Evolutionary conservation across 2,888 invertebrate genomes (phyloP).

Genomic region (Drosophila yooni): DNA sequence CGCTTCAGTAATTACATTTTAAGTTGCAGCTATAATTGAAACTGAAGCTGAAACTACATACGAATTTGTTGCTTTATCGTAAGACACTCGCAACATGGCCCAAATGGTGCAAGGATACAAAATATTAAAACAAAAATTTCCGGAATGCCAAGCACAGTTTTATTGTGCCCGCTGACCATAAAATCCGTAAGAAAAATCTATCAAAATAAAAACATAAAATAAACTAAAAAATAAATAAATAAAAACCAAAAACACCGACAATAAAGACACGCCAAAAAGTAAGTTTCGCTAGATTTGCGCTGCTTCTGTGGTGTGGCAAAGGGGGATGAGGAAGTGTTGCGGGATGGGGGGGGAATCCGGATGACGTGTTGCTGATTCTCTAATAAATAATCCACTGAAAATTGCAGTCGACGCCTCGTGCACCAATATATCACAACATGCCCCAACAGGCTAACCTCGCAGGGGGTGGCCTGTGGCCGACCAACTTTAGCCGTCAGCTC

Average conservation of each 20-base stretch:
- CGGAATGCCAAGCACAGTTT: constrained; percentile 11
- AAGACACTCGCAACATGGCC: constrained; percentile 15
- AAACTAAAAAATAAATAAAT: neutral
- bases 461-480: constrained; percentile 12
- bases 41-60: constrained; percentile 19
- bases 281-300: constrained; percentile 50
- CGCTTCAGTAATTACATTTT: constrained; percentile 55
- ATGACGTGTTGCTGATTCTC: constrained; percentile 21
- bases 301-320: neutral
- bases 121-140: neutral
- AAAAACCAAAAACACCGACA: constrained; percentile 15
- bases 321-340: too few species aligned
- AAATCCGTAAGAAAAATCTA: constrained; percentile 15
- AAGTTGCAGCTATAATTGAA: constrained; percentile 39
- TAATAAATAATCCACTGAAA: constrained; percentile 62
- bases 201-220: neutral
- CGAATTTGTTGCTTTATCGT: constrained; percentile 28
- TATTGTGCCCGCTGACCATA: constrained; percentile 35
- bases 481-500: neutral
- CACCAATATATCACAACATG: constrained; percentile 57
- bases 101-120: neutral
- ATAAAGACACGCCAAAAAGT: constrained; percentile 41
- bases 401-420: constrained; percentile 56
- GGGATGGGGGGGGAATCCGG: neutral
- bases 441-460: constrained; percentile 40